phyloP scores from a whole-genome alignment of 1,140 invertebrate species.

The Drosophila murphyi region DNA sequence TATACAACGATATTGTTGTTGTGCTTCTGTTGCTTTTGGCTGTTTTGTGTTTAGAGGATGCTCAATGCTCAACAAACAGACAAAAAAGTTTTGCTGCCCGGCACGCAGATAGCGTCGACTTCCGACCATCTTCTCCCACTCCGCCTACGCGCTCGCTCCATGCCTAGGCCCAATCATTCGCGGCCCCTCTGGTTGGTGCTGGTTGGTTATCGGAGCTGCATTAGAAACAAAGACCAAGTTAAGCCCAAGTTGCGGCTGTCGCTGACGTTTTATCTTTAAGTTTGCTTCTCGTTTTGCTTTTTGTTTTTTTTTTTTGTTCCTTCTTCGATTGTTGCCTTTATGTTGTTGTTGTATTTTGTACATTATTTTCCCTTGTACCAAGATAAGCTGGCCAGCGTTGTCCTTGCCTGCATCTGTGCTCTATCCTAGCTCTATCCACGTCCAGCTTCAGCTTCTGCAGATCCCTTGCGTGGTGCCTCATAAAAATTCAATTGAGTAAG shows the following conservation, averaged over 20 bases:
- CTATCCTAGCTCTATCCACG: background rate
- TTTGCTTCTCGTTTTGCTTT: slow-evolving; percentile 5
- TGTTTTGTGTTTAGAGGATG: slow-evolving; percentile 19
- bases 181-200: background rate
- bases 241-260: slow-evolving; percentile 49
- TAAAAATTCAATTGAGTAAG: slow-evolving; percentile 49
- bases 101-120: slow-evolving; percentile 37
- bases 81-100: slow-evolving; percentile 47
- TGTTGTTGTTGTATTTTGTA: slow-evolving; percentile 9
- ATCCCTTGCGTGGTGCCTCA: slow-evolving; percentile 16
- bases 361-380: slow-evolving; percentile 26
- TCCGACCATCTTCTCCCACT: background rate
- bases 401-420: slow-evolving; percentile 8
- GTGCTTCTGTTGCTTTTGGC: background rate
- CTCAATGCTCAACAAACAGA: slow-evolving; percentile 49
- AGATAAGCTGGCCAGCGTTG: slow-evolving; percentile 48
- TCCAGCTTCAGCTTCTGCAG: slow-evolving; percentile 12
- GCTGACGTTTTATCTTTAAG: slow-evolving; percentile 51
- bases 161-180: background rate
- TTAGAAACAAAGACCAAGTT: slow-evolving; percentile 53
- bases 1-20: background rate
- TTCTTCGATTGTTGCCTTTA: background rate
- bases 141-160: background rate
- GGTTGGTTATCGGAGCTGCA: slow-evolving; percentile 46
- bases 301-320: slow-evolving; percentile 13